Evolutionary conservation across 2,113 vertebrate genomes (phyloP).

Genomic region (Azemiops feae): DNA sequence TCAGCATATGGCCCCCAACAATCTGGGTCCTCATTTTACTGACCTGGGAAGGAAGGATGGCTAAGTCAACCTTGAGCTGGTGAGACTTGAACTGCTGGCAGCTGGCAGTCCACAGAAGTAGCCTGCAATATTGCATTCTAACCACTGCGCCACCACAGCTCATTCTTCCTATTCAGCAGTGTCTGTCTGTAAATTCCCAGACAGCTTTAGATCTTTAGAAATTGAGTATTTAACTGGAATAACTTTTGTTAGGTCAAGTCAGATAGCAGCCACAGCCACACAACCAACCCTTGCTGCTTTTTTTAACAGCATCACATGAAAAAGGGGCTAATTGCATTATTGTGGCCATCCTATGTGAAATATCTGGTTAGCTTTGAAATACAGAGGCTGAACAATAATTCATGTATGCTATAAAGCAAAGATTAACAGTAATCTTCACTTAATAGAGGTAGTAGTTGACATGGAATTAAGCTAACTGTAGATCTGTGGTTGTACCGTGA

Average conservation of each 20-base stretch:
- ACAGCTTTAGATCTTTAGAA: neutral
- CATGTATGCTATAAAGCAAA: neutral
- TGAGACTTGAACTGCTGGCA: no score
- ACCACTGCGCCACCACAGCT: no score
- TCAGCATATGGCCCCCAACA: no score
- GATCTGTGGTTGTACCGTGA: neutral
- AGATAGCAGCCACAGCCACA: neutral
- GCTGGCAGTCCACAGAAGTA: no score
- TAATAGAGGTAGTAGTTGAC: neutral
- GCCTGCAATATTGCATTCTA: no score
- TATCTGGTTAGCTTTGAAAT: neutral
- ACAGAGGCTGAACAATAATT: neutral
- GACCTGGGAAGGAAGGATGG: no score
- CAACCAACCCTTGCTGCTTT: neutral
- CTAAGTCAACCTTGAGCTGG: no score
- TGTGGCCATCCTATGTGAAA: neutral
- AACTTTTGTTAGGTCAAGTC: neutral
- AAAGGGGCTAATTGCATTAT: neutral
- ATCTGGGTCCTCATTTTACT: no score
- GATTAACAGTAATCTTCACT: neutral
- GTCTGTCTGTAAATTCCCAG: neutral
- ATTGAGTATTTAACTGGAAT: neutral
- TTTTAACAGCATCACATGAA: neutral
- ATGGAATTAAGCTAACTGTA: neutral
- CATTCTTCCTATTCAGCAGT: neutral